Evolutionary conservation across 2,888 invertebrate species (phyloP).

Genomic region (Scaptodrosophila latifasciaeformis): DNA sequence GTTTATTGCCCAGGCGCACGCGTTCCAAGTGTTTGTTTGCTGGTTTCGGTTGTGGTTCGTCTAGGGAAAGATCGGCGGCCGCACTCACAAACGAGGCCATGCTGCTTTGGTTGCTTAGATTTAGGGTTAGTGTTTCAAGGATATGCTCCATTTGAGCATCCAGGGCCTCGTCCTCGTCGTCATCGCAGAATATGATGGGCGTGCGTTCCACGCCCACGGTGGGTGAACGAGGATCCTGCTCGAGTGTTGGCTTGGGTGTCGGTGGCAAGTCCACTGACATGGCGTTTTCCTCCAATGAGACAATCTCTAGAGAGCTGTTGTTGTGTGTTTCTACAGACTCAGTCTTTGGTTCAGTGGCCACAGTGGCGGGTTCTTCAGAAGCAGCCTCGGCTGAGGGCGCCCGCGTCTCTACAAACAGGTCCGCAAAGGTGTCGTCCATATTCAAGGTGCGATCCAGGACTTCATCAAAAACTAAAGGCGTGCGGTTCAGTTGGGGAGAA

Average conservation of each 20-base stretch:
- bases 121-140: constrained; percentile 64
- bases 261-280: constrained; percentile 41
- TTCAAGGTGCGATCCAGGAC: constrained; percentile 61
- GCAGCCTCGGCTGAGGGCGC: constrained; percentile 20
- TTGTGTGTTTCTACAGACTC: constrained; percentile 9
- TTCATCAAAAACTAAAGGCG: constrained; percentile 68
- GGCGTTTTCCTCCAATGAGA: constrained; percentile 48
- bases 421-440: constrained; percentile 71
- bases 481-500: constrained; percentile 70
- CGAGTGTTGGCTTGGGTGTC: constrained; percentile 32
- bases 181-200: constrained; percentile 70
- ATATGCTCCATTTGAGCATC: constrained; percentile 70
- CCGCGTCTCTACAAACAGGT: constrained; percentile 70
- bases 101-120: constrained; percentile 62
- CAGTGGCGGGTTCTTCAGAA: background rate
- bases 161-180: constrained; percentile 55
- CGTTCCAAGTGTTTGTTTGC: constrained; percentile 65
- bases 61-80: constrained; percentile 22
- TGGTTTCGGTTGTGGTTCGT: constrained; percentile 24
- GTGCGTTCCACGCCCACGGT: constrained; percentile 71
- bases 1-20: constrained; percentile 53
- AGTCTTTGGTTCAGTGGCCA: background rate
- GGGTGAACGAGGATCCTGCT: constrained; percentile 71
- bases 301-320: constrained; percentile 46
- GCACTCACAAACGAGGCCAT: constrained; percentile 49